Conservation (phyloP, 2,888 invertebrate species). For the Phrixothrix hirtus region DNA sequence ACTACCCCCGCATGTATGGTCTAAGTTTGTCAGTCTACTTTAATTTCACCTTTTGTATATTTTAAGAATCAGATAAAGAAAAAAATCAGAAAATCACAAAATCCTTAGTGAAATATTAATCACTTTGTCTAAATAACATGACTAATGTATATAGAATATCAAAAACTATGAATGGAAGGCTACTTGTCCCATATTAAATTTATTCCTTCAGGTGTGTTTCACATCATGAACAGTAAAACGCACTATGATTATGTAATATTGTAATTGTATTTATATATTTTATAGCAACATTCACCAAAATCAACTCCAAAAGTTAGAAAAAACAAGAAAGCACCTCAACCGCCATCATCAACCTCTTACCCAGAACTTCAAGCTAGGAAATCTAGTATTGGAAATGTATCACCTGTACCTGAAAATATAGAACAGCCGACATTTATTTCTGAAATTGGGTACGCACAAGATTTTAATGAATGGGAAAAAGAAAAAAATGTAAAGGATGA, state of each 20-base stretch:
- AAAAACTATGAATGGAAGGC: too few relatives aligned
- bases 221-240: too few relatives aligned
- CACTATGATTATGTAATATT: background rate
- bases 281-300: constrained; percentile 50
- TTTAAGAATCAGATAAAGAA: too few relatives aligned
- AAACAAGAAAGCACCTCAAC: constrained; percentile 68
- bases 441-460: background rate
- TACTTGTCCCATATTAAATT: too few relatives aligned
- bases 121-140: too few relatives aligned
- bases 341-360: constrained; percentile 54
- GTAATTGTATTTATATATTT: constrained; percentile 18
- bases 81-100: too few relatives aligned
- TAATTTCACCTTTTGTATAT: too few relatives aligned
- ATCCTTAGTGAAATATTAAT: too few relatives aligned
- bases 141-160: too few relatives aligned
- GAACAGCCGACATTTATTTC: background rate
- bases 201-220: too few relatives aligned
- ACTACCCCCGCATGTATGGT: too few relatives aligned
- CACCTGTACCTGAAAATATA: background rate
- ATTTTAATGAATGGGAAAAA: constrained; percentile 55
- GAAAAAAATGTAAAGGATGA: constrained; percentile 65
- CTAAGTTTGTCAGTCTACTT: too few relatives aligned
- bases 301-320: constrained; percentile 63
- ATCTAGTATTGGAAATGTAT: constrained; percentile 21
- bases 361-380: background rate